These are phyloP conservation scores for Netta rufina DNA, from an alignment of 2,797 vertebrate genomes.

Conservation along the genomic window DNA sequence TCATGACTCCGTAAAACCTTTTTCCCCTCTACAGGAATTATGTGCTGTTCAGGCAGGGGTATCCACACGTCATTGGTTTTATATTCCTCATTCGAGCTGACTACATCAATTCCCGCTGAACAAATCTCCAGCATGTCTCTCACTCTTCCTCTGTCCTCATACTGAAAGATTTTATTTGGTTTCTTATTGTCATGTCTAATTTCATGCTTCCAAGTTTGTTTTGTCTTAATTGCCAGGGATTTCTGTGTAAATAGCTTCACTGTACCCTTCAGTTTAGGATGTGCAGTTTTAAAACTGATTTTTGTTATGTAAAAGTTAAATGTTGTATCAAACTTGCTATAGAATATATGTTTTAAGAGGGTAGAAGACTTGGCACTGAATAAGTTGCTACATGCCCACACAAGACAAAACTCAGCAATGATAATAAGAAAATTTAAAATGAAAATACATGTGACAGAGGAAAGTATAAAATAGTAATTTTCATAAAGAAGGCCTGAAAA, in stretches of 20 bases:
- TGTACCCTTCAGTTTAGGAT: neutral
- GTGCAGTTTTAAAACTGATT: neutral
- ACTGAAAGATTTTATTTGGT: neutral
- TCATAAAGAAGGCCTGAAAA: neutral
- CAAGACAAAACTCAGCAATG: neutral
- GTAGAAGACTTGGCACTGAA: neutral
- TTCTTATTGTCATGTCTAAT: conserved; percentile 27
- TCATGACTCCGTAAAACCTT: neutral
- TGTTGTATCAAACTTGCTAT: neutral
- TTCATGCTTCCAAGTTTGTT: neutral
- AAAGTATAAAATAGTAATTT: neutral
- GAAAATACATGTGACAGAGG: neutral
- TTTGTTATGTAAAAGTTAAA: neutral
- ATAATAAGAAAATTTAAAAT: neutral
- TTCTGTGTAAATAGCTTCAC: neutral
- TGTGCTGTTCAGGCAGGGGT: neutral
- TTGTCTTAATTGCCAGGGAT: neutral
- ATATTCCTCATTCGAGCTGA: neutral
- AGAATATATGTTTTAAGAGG: neutral
- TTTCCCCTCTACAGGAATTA: neutral
- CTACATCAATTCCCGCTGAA: neutral
- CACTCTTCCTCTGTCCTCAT: neutral
- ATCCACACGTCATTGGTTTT: conserved; percentile 5
- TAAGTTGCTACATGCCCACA: neutral
- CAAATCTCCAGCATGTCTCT: neutral